These are phyloP conservation scores for Dendroctonus valens DNA, from an alignment of 1,140 invertebrate genomes.

Conservation along the genomic window DNA sequence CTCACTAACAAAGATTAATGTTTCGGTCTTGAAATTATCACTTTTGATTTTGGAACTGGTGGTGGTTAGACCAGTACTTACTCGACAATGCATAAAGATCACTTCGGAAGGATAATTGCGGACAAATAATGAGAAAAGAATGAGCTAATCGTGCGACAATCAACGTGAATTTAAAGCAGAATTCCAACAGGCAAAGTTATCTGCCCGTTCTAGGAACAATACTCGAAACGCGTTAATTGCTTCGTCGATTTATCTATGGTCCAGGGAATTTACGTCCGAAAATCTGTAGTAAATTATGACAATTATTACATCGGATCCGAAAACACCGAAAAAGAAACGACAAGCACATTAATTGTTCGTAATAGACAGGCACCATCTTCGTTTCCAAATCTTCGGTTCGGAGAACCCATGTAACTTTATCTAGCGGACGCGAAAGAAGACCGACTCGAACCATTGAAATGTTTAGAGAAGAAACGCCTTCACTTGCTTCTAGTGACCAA, in stretches of 20 bases:
- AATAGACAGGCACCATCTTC: constrained; percentile 23
- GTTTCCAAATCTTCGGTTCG: constrained; percentile 23
- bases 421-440: constrained; percentile 5
- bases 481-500: constrained; percentile 4
- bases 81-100: not conserved
- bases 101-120: no score
- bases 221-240: no score
- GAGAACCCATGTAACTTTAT: constrained; percentile 14
- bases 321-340: constrained; percentile 19
- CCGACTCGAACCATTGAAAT: constrained; percentile 3
- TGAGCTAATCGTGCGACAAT: no score
- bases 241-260: no score
- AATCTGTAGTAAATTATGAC: constrained; percentile 19
- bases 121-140: no score
- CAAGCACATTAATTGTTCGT: constrained; percentile 28
- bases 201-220: no score
- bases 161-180: no score
- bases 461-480: not conserved
- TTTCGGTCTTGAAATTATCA: constrained; percentile 36
- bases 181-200: no score
- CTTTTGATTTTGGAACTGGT: constrained; percentile 14
- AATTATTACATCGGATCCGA: constrained; percentile 15
- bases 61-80: not conserved
- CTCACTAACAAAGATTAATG: constrained; percentile 43
- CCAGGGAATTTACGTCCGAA: no score